A percentile compares a stretch with the other conserved stretches of the same genome.
Conservation (phyloP, 2,888 invertebrate species). For the Mechanitis messenoides region DNA sequence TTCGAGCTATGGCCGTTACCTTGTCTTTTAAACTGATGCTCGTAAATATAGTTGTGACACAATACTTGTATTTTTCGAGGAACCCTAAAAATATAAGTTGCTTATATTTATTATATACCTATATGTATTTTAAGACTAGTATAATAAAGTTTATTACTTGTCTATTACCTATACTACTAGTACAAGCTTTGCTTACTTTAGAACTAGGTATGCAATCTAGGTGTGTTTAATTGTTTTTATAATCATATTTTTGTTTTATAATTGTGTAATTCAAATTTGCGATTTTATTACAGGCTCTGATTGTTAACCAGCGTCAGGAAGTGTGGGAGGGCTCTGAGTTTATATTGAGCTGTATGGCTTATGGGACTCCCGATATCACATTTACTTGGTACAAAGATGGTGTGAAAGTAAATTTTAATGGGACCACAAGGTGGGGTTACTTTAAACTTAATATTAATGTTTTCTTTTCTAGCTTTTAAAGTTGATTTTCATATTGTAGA, state of each 20-base stretch:
- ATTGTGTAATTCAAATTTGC: slow-evolving; percentile 23
- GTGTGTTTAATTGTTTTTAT: slow-evolving; percentile 17
- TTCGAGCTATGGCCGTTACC: no score
- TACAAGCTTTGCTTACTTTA: no score
- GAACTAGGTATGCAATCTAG: no score
- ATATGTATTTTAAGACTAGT: no score
- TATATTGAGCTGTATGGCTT: slow-evolving; percentile 85
- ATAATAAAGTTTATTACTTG: no score
- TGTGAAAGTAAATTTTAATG: slow-evolving; percentile 83
- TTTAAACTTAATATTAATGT: not conserved
- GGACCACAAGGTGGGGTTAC: slow-evolving; percentile 79
- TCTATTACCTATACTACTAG: no score
- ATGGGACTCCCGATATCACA: slow-evolving; percentile 83
- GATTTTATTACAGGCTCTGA: slow-evolving; percentile 46
- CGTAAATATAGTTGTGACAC: no score
- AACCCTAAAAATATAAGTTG: no score
- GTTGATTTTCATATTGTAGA: slow-evolving; percentile 48
- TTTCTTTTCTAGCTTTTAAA: not conserved
- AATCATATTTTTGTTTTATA: slow-evolving; percentile 25
- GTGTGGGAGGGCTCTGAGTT: slow-evolving; percentile 86
- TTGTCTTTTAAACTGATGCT: no score
- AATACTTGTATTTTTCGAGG: no score
- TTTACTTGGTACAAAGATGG: slow-evolving; percentile 91
- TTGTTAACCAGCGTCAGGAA: slow-evolving; percentile 65
- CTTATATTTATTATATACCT: no score